Evolutionary conservation across 2,888 invertebrate genomes (phyloP).

Genomic region (Andrena praecox): DNA sequence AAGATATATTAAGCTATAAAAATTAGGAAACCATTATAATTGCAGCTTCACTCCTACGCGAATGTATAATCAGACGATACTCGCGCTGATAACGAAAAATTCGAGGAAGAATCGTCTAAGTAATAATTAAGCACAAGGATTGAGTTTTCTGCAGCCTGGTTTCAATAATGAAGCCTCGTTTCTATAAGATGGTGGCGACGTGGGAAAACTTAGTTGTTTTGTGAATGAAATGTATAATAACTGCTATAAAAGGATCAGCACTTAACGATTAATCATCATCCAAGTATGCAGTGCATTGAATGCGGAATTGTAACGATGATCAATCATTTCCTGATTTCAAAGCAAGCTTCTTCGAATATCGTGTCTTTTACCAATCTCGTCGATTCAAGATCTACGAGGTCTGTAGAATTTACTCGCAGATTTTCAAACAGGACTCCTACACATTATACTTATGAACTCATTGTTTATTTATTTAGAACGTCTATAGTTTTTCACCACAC

Average conservation of each 20-base stretch:
- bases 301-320: slow-evolving; percentile 13
- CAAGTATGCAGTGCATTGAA: slow-evolving; percentile 22
- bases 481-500: too few relatives aligned
- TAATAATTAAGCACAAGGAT: too few relatives aligned
- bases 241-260: not conserved
- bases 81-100: too few relatives aligned
- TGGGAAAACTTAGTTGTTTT: not conserved
- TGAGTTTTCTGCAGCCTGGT: too few relatives aligned
- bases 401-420: not conserved
- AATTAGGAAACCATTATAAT: slow-evolving; percentile 27
- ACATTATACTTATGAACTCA: too few relatives aligned
- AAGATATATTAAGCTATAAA: slow-evolving; percentile 14
- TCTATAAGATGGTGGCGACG: too few relatives aligned
- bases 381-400: not conserved
- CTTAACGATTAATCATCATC: slow-evolving; percentile 18
- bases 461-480: too few relatives aligned
- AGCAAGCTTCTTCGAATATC: not conserved
- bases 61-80: slow-evolving; percentile 8
- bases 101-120: too few relatives aligned
- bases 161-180: too few relatives aligned
- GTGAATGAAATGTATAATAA: not conserved
- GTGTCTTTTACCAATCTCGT: not conserved
- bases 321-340: slow-evolving; percentile 9
- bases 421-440: too few relatives aligned
- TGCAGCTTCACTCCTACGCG: slow-evolving; percentile 6